Base-by-base conservation (phyloP, 2,797 vertebrate species). In the Trachurus trachurus region DNA sequence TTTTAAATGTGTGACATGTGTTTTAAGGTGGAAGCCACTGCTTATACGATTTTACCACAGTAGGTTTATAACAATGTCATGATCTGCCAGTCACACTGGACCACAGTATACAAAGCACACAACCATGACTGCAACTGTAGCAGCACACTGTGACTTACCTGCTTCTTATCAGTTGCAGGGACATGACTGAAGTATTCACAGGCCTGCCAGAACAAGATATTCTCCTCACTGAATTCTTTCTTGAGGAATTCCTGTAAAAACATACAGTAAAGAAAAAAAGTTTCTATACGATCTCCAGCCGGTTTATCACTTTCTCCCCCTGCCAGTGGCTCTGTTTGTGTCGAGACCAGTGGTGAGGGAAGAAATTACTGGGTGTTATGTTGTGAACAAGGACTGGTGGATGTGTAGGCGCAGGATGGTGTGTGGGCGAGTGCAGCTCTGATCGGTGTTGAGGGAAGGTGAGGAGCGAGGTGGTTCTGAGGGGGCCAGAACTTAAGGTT, bases 151-250 rank as follows among this genome's bases (percentile, higher is more conserved):
- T 44, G 16, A 76, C 89, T 82, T 94, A 98, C 98, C 96, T 99
- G 98, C 85, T 97, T 98, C 85, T 98, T 98, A 94, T 99, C 98
- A 13, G 97, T 95, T 83, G 97, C 96, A 60, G 97, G 97, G 82
- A 99, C 97, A 92, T 97, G 97, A 88, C 94, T 96, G 92, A 99
- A 99, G 92, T 96, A 96, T 95, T 99, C 98, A 86, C 98, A 99
- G 83, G 98, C 97, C 88, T 99, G 98, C 98, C 98, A 99, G 96
- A 99, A 99, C 81, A 99, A 93, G 93, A 99, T 99, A 88, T 99
- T 99, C 92, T 99, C 98, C 93, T 99, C 98, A 12, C 98, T 99
- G 91, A 99, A 99, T 86, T 99, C 98, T 90, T 99, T 99, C 94
- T 98, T 97, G 56, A 99, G 95, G 90, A 99, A 99, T 84, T 99